These are phyloP conservation scores for Seira ritae DNA, from an alignment of 2,888 invertebrate species.

Conservation along the genomic window DNA sequence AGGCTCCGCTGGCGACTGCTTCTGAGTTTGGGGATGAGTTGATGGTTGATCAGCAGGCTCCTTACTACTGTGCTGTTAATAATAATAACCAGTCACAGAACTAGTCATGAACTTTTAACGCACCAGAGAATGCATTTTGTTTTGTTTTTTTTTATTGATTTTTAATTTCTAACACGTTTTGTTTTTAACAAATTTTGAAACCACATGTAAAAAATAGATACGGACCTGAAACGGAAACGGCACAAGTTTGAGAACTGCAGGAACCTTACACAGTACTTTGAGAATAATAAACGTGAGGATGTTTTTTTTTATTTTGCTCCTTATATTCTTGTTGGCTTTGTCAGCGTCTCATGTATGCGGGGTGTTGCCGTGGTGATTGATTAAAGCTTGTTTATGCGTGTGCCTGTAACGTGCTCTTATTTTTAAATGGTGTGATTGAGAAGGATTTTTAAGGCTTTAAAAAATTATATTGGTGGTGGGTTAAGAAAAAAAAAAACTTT, in stretches of 20 bases:
- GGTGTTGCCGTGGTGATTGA: no score
- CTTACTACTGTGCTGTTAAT: slow-evolving; percentile 41
- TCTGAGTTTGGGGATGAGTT: slow-evolving; percentile 86
- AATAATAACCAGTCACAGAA: slow-evolving; percentile 39
- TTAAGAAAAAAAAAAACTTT: no score
- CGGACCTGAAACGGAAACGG: slow-evolving; percentile 80
- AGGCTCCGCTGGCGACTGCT: slow-evolving; percentile 89
- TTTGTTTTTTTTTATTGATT: slow-evolving; percentile 71
- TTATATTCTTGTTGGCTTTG: not conserved
- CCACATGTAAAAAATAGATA: slow-evolving; percentile 77
- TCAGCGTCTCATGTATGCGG: no score
- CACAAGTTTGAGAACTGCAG: slow-evolving; percentile 77
- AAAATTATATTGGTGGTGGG: no score
- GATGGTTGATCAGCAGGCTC: not conserved
- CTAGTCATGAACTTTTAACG: not conserved
- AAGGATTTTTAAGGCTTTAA: no score
- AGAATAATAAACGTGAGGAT: slow-evolving; percentile 59
- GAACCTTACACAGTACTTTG: slow-evolving; percentile 59
- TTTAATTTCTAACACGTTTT: slow-evolving; percentile 45
- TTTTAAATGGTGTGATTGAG: no score
- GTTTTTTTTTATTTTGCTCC: slow-evolving; percentile 23
- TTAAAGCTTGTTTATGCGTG: no score
- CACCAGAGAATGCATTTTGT: slow-evolving; percentile 32
- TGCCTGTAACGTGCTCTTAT: no score
- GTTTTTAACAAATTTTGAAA: slow-evolving; percentile 74